Base-by-base conservation (phyloP, 2,113 vertebrate species). In the Corapipo altera region DNA sequence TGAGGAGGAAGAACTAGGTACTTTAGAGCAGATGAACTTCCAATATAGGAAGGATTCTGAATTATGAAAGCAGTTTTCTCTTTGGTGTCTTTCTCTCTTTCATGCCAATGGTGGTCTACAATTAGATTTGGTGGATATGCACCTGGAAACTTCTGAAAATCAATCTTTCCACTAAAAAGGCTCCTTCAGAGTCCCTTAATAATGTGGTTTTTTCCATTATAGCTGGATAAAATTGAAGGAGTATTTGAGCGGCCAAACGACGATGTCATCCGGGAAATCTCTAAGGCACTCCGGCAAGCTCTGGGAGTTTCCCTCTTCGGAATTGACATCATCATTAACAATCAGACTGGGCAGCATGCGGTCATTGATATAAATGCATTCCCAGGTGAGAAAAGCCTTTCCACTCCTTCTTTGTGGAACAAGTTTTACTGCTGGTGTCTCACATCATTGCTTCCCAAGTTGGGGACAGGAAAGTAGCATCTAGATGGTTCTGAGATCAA, bases 311-410 rank as follows among this genome's bases (percentile, higher is more conserved):
- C 99, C 1, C 98, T 99, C 48, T 99, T 99, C 43, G 99, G 99
- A 58, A 99, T 99, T 15, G 99, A 99, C 61, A 98, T 99, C 89
- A 99, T 99, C 96, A 99, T 99, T 95, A 99, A 99, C 97, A 99
- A 99, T 97, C 99, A 99, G 97, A 99, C 99, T 0, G 99, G 99
- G 52, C 99, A 99, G 93, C 99, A 99, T 3, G 99, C 99, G 0
- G 99, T 99, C 95, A 99, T 99, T 17, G 99, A 99, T 96, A 98
- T 99, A 97, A 99, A 99, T 57, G 99, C 99, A 97, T 99, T 99
- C 97, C 99, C 99, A 94, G 99, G 99, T 99, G 96, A 98, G 97
- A 39, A 17, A 30, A 35, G 32, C 41, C 23, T 64, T 91, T 75
- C 24, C 48, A 21, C 15, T 75, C 32, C 12, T n/a, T 39, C 51